These are phyloP conservation scores for Tapera naevia DNA, from an alignment of 2,797 vertebrate genomes.

Conservation along the genomic window DNA sequence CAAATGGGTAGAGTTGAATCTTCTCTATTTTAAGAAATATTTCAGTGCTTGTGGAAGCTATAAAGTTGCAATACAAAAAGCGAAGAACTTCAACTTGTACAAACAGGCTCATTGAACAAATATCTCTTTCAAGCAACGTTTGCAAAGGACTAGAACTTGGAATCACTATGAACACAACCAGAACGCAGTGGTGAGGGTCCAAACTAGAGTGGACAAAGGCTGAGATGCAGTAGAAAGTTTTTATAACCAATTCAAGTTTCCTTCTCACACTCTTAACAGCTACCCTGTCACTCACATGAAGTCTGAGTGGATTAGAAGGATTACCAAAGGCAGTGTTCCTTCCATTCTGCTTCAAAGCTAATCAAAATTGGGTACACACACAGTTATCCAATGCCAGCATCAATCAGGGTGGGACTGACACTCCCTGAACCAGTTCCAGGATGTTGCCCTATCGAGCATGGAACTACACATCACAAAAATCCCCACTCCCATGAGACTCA, in stretches of 20 bases:
- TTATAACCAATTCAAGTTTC: not conserved
- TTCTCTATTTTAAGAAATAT: not conserved
- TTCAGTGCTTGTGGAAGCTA: not conserved
- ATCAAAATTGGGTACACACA: constrained; percentile 43
- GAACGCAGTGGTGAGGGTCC: not conserved
- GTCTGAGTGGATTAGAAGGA: constrained; percentile 56
- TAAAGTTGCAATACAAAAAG: not conserved
- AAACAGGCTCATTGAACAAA: not conserved
- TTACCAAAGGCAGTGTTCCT: constrained; percentile 24
- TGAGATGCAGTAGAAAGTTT: not conserved
- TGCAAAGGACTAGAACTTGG: not conserved
- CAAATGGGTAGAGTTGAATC: not conserved
- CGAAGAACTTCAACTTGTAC: not conserved
- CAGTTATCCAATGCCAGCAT: constrained; percentile 32
- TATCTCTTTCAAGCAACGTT: not conserved
- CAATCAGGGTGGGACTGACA: constrained; percentile 40
- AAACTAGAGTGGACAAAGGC: not conserved
- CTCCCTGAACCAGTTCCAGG: not conserved
- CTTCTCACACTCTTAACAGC: not conserved
- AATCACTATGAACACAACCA: not conserved
- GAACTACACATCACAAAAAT: not conserved
- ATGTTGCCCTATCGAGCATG: not conserved
- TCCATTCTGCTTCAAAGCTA: constrained; percentile 48
- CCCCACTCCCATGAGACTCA: not conserved
- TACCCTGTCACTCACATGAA: constrained; percentile 34